Evolutionary conservation across 2,888 invertebrate genomes (phyloP).

Genomic region (Metallyticus violacea): DNA sequence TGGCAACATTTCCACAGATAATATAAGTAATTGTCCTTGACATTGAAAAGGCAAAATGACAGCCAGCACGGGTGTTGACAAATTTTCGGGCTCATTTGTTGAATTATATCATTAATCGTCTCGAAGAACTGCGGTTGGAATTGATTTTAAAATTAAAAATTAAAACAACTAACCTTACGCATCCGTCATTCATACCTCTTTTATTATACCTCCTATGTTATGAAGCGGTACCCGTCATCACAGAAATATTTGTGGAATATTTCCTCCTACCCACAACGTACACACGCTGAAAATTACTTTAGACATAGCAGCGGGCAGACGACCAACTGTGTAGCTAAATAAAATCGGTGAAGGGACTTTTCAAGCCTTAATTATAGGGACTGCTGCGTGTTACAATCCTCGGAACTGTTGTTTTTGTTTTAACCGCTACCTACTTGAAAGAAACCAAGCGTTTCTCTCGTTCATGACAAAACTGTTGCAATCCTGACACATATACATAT

Average conservation of each 20-base stretch:
- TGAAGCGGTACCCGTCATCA: neutral
- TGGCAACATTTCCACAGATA: no score
- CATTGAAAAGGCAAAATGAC: no score
- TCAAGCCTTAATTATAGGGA: neutral
- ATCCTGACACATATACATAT: constrained; percentile 2
- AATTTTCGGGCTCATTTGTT: no score
- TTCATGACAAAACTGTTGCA: neutral
- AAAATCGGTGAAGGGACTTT: neutral
- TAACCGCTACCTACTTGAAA: neutral
- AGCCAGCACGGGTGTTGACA: no score
- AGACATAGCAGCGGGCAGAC: neutral
- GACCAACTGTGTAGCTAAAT: no score
- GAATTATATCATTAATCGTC: no score
- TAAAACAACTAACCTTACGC: no score
- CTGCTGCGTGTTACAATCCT: neutral
- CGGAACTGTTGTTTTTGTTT: neutral
- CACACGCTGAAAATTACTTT: neutral
- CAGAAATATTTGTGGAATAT: neutral
- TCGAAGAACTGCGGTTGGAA: no score
- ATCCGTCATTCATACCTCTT: neutral
- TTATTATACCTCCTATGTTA: neutral
- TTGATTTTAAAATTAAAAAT: no score
- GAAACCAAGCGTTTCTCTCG: neutral
- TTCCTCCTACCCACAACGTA: neutral
- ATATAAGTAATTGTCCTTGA: no score